Base-by-base conservation (phyloP, 2,797 vertebrate genomes). In the Enteromius viviparus region DNA sequence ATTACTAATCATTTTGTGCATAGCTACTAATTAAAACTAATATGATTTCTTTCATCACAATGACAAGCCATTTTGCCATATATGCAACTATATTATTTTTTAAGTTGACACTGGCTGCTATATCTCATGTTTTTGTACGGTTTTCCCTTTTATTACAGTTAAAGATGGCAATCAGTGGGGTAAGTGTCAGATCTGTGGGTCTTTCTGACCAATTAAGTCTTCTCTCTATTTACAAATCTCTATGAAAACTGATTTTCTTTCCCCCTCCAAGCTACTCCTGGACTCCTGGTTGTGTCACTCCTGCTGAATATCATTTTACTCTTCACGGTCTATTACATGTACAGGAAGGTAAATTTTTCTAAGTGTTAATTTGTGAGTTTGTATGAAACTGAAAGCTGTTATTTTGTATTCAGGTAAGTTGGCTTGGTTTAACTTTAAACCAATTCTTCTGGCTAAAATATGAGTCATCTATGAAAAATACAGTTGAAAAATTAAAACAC, bases 91-190 rank as follows among this genome's bases (percentile, higher is more conserved):
- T 71, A 34, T 53, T 19, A n/a, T n/a, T 1, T 8, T 34, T 40
- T 76, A 26, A 40, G 34, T 26, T 76, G 12, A 76, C 4, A 8
- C n/a, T 58, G 34, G 1, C 72, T 17, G 53, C 19, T 55, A 17
- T 7, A 12, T 47, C 37, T 62, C 15, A 77, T 80, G 65, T 4
- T 60, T 71, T 5, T 49, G 55, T 49, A 49, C 49, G 40, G 1
- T 21, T n/a, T 79, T 26, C n/a, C 9, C 49, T 62, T 72, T 60
- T 81, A 49, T 47, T 47, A 72, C 53, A 81, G 49, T 1, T 26
- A 32, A 21, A 19, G 17, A 17, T 3, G 19, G 6, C 17, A 21
- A 14, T 29, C 37, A 26, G 32, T 3, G 1, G 26, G 58, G 78
- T 80, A 58, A 34, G 53, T 62, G 1, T 66, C 9, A 64, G 9